Evolutionary conservation across 2,888 invertebrate genomes (phyloP).

Genomic region (Linnaemya vulpina): DNA sequence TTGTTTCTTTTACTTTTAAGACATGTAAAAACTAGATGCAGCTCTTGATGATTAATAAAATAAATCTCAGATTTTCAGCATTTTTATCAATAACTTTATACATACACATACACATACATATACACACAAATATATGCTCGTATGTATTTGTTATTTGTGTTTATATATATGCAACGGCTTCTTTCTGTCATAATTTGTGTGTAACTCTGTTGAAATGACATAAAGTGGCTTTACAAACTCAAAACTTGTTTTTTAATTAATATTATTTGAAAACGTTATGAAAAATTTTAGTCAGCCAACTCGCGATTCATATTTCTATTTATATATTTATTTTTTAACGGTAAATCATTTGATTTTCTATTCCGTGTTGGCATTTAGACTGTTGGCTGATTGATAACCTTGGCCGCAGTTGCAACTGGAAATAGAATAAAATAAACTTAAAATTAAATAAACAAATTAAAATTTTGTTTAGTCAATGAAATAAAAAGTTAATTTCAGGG

Average conservation of each 20-base stretch:
- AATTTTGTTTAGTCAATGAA: too few relatives aligned
- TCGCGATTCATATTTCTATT: constrained; percentile 1
- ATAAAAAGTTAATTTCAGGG: too few relatives aligned
- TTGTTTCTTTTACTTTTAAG: constrained; percentile 3
- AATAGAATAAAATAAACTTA: background rate
- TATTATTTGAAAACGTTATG: constrained; percentile 22
- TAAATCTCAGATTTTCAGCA: constrained; percentile 10
- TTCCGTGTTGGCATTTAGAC: constrained; percentile 54
- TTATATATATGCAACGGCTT: constrained; percentile 43
- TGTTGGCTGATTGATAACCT: constrained; percentile 41
- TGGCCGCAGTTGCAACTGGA: constrained; percentile 21
- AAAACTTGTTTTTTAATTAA: constrained; percentile 60
- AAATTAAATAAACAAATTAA: too few relatives aligned
- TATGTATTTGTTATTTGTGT: background rate
- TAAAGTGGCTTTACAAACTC: constrained; percentile 58
- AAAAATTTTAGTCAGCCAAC: constrained; percentile 46
- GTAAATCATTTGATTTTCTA: constrained; percentile 38
- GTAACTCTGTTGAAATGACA: constrained; percentile 59
- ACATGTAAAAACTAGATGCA: constrained; percentile 41
- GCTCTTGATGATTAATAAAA: constrained; percentile 35
- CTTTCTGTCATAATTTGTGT: constrained; percentile 31
- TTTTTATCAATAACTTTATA: background rate
- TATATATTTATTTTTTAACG: constrained; percentile 7
- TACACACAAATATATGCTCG: background rate
- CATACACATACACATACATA: background rate